These are phyloP conservation scores for Myrmecophaga tridactyla DNA, from an alignment of 2,113 vertebrate genomes.

Conservation along the genomic window DNA sequence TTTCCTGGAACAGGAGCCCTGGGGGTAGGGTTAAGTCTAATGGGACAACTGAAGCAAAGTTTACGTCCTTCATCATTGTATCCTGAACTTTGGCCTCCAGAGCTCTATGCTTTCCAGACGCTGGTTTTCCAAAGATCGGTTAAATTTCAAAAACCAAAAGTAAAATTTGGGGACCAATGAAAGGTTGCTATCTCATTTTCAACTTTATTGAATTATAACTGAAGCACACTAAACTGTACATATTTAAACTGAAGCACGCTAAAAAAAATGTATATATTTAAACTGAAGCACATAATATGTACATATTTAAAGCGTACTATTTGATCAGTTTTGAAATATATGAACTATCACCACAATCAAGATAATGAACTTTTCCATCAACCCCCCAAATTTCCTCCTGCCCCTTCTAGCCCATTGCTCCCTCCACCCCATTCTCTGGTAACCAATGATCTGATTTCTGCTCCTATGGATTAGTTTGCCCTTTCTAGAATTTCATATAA, in stretches of 20 bases:
- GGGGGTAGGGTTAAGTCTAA: background rate
- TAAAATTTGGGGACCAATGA: background rate
- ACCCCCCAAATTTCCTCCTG: background rate
- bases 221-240: background rate
- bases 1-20: background rate
- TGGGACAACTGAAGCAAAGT: background rate
- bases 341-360: background rate
- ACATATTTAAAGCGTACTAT: background rate
- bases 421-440: background rate
- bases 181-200: background rate
- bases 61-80: background rate
- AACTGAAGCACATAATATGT: background rate
- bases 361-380: background rate
- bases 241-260: background rate
- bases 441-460: slow-evolving; percentile 48
- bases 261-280: background rate
- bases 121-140: background rate
- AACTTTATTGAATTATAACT: background rate
- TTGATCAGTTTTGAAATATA: background rate
- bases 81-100: background rate
- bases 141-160: background rate
- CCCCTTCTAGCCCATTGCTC: background rate
- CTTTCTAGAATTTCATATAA: slow-evolving; percentile 47
- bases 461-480: background rate
- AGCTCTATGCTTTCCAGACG: background rate